A percentile compares a stretch with the other conserved stretches of the same genome.
These are phyloP conservation scores for Corvus cornix DNA, from an alignment of 2,113 vertebrate genomes.

Conservation along the genomic window DNA sequence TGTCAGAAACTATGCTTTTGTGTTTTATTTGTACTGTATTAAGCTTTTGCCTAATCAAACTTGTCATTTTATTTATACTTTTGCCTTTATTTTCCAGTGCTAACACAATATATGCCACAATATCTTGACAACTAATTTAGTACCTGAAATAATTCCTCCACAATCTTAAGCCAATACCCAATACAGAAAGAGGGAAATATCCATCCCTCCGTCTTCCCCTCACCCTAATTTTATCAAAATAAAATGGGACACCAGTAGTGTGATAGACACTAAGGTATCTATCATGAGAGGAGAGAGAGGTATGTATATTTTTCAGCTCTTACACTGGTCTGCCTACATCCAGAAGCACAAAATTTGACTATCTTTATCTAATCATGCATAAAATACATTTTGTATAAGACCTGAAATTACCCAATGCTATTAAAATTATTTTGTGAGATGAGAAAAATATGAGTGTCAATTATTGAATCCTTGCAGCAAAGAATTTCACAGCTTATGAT, in stretches of 20 bases:
- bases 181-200: background rate
- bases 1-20: background rate
- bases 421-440: background rate
- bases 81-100: background rate
- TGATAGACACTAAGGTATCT: background rate
- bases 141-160: background rate
- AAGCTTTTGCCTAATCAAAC: background rate
- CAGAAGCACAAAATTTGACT: background rate
- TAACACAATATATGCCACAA: background rate
- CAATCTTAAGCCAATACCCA: background rate
- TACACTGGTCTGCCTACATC: background rate
- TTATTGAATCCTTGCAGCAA: background rate
- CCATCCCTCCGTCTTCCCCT: rapidly evolving
- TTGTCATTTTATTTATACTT: background rate
- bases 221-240: background rate
- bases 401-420: background rate
- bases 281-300: background rate
- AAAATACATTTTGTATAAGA: background rate
- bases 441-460: background rate
- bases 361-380: background rate
- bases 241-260: background rate
- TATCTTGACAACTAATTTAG: background rate
- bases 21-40: background rate
- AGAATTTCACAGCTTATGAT: background rate
- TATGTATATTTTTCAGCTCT: background rate